Evolutionary conservation across 2,113 vertebrate species (phyloP), one percentile per base, ranked within the genome.

Genomic region (Craseonycteris thonglongyai): DNA sequence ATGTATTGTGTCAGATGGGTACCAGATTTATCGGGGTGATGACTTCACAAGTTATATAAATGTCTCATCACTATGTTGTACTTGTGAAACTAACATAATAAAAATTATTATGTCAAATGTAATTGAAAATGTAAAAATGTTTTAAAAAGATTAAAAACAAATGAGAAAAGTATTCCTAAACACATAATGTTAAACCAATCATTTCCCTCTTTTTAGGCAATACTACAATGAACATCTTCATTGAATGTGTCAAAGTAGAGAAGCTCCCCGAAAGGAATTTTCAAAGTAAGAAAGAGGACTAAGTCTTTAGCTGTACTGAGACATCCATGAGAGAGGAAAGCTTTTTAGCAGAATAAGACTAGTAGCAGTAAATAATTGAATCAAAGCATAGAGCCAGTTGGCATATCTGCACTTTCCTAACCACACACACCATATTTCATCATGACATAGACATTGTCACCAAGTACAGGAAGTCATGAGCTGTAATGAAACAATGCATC

Each of bases 61-160:
- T n/a, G n/a, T n/a, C n/a, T n/a, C n/a, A n/a, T n/a, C n/a, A n/a
- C n/a, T n/a, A n/a, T n/a, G n/a, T n/a, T n/a, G n/a, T n/a, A n/a
- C n/a, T n/a, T n/a, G n/a, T n/a, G n/a, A n/a, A n/a, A n/a, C n/a
- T n/a, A n/a, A n/a, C n/a, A n/a, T n/a, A n/a, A n/a, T n/a, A n/a
- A n/a, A n/a, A n/a, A n/a, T n/a, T n/a, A n/a, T n/a, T n/a, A n/a
- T n/a, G n/a, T n/a, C n/a, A n/a, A n/a, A n/a, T n/a, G n/a, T n/a
- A n/a, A n/a, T n/a, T n/a, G n/a, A n/a, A n/a, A n/a, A n/a, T n/a
- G n/a, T n/a, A n/a, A n/a, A n/a, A n/a, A n/a, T n/a, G n/a, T n/a
- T n/a, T n/a, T n/a, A n/a, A n/a, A n/a, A n/a, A n/a, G 69, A 88
- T 85, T 78, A 94, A 95, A 75, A 59, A 78, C 54, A 95, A 95